A percentile compares a stretch with the other conserved stretches of the same genome.
These are phyloP conservation scores for Heteractis magnifica DNA, from an alignment of 92 coral and sea anemone species.

Conservation along the genomic window DNA sequence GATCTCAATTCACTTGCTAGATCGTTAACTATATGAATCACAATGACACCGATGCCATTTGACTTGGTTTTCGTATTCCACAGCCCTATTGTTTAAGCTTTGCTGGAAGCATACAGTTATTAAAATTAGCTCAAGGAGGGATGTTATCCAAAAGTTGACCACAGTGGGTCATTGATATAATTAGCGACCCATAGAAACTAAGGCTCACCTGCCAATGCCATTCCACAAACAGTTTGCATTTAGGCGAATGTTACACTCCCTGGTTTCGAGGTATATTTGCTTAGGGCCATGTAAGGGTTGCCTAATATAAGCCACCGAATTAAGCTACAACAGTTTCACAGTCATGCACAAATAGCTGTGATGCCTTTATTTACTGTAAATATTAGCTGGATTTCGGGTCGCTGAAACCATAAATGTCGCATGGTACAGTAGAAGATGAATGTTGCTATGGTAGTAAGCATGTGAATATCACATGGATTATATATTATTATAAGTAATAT, in stretches of 20 bases:
- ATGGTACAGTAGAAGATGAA: background rate
- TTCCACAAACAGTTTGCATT: slow-evolving; percentile 7
- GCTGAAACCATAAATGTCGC: background rate
- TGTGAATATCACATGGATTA: too few relatives aligned
- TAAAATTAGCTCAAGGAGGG: slow-evolving; percentile 12
- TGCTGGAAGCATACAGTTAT: slow-evolving; percentile 13
- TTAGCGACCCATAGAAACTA: slow-evolving; percentile 4
- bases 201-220: slow-evolving; percentile 1
- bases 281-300: background rate
- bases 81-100: slow-evolving; percentile 3
- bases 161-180: slow-evolving; percentile 22
- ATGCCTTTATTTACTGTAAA: background rate
- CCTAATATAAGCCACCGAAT: too few relatives aligned
- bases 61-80: slow-evolving; percentile 10
- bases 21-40: slow-evolving; percentile 16
- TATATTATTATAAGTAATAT: too few relatives aligned
- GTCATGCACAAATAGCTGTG: background rate
- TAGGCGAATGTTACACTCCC: background rate
- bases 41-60: slow-evolving; percentile 6
- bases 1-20: slow-evolving; percentile 2
- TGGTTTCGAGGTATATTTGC: background rate
- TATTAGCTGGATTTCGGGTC: background rate
- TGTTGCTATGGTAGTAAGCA: background rate
- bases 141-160: slow-evolving; percentile 2
- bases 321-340: background rate